A percentile compares a stretch with the other conserved stretches of the same genome.
Evolutionary conservation across 2,113 vertebrate species (phyloP).

Genomic region (Cottus gobio): DNA sequence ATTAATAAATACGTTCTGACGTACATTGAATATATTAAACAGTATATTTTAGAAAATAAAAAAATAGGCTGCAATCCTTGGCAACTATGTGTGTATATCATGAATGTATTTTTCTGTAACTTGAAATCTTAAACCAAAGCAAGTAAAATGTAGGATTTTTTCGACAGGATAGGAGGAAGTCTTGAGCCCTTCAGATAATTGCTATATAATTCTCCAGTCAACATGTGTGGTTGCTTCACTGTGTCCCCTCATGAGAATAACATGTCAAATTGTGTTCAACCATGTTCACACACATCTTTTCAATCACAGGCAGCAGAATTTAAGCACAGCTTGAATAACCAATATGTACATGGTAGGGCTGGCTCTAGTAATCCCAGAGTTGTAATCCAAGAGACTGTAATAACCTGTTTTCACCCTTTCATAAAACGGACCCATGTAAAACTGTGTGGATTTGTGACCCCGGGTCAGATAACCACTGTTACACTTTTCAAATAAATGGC

Average conservation of each 20-base stretch:
- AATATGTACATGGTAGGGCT: background rate
- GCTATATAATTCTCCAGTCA: background rate
- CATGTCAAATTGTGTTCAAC: background rate
- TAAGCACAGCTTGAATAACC: background rate
- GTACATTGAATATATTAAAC: background rate
- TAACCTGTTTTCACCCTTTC: background rate
- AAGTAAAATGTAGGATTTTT: background rate
- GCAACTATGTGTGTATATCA: background rate
- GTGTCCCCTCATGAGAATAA: background rate
- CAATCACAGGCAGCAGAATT: background rate
- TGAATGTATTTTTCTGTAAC: background rate
- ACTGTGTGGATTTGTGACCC: background rate
- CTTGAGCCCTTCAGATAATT: background rate
- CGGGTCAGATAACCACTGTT: background rate
- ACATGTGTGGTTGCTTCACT: background rate
- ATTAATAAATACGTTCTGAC: background rate
- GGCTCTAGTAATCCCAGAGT: background rate
- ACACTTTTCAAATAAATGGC: slow-evolving; percentile 2
- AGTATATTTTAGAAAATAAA: background rate
- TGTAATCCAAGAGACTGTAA: background rate
- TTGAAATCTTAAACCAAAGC: background rate
- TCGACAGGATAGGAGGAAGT: background rate
- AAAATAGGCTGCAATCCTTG: background rate
- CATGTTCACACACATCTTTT: background rate
- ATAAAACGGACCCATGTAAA: background rate